Conservation (phyloP, 2,888 invertebrate species). For the Corythucha ciliata region DNA sequence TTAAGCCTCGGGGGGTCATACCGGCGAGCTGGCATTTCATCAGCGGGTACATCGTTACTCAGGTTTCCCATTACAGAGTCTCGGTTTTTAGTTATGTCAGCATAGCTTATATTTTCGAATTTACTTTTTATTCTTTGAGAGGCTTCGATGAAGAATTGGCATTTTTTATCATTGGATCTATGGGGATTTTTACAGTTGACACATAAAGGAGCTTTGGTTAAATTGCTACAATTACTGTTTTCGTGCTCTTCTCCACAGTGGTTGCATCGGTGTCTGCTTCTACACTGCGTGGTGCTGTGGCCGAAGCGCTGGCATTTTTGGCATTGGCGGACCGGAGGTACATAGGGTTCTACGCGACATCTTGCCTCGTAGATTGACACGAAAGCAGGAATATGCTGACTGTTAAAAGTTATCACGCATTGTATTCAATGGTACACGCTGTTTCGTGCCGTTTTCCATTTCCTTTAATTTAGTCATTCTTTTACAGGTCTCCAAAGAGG, state of each 20-base stretch:
- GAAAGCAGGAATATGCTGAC: background rate
- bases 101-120: too few relatives aligned
- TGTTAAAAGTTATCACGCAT: background rate
- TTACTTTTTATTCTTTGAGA: too few relatives aligned
- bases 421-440: background rate
- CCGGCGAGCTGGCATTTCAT: too few relatives aligned
- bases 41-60: too few relatives aligned
- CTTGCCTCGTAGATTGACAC: background rate
- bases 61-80: too few relatives aligned
- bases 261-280: background rate
- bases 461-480: background rate
- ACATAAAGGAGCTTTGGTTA: too few relatives aligned
- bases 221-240: background rate
- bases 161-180: too few relatives aligned
- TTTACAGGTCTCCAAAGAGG: background rate
- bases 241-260: background rate
- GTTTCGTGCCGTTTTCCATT: background rate
- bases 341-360: background rate
- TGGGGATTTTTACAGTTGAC: too few relatives aligned
- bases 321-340: background rate
- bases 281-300: constrained; percentile 1
- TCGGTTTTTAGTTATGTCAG: too few relatives aligned
- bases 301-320: background rate
- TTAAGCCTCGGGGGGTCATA: too few relatives aligned
- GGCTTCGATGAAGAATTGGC: too few relatives aligned